Base-by-base conservation (phyloP, 2,888 invertebrate genomes). In the Cylloceria caligata region DNA sequence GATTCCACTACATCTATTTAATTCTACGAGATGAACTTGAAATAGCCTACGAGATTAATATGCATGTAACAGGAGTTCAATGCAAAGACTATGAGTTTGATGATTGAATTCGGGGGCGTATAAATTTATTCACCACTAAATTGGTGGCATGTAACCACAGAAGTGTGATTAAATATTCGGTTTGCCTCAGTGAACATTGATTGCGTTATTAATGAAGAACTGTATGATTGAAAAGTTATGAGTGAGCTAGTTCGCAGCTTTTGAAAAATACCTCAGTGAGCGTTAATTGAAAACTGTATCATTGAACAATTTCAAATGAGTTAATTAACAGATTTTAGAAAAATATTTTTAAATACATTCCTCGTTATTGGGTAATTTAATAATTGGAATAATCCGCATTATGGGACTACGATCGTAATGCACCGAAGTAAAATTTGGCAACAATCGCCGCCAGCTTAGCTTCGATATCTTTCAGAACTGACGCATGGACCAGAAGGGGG, bases 381-480 rank as follows among this genome's bases (percentile, higher is more conserved):
- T 36, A 6, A 19, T 34, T 11, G 34, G 19, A 52, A 24, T 24
- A 3, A 9, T 21, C 9, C 9, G 24, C 7, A 52, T 24, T 24
- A 11, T 24, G 24, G 24, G 9, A 52, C 21, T 11, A 4, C 4
- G 24, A 24, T 24, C 6, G 21, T 2, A 21, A 49, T 21, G 9
- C 5, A 24, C 39, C n/a, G 13, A 24, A 27, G 2, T 13, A 68
- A 68, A 52, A 34, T 68, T 68, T 49, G 34, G 0, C 21, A 52
- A n/a, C 65, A n/a, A 21, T 11, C 19, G 16, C 7, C 24, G 13
- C 7, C 24, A 7, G 42, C 67, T 16, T 7, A 42, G 19, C 55
- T 19, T 27, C 57, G 69, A 71, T 71, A 71, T 57, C 69, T 71
- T 57, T 55, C 57, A 42, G 49, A 34, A 49, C 42, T 24, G 42